Conservation (phyloP, 2,888 invertebrate genomes). For the Pyrrhosoma nymphula region DNA sequence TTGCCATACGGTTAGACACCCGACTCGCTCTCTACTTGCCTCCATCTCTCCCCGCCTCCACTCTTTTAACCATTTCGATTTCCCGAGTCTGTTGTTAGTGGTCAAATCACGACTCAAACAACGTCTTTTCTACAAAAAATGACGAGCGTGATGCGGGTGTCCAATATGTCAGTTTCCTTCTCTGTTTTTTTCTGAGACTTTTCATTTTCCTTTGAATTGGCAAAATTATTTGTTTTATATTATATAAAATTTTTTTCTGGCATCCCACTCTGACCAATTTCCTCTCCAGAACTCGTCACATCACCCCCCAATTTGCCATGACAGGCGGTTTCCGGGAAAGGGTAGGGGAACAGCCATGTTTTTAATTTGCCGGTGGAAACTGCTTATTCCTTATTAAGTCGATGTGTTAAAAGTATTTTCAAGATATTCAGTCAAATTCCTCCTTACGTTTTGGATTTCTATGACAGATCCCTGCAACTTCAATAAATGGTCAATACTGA, state of each 20-base stretch:
- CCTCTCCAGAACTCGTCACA: not conserved
- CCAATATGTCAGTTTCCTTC: no score
- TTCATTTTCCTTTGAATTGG: not conserved
- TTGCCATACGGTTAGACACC: not conserved
- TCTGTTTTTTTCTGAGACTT: no score
- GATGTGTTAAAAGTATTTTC: not conserved
- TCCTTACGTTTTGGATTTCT: not conserved
- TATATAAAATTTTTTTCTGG: not conserved
- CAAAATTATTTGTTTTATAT: not conserved
- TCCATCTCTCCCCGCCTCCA: not conserved
- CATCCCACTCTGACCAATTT: not conserved
- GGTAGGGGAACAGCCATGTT: not conserved
- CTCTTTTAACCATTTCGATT: not conserved
- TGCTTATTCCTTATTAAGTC: not conserved
- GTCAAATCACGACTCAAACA: not conserved
- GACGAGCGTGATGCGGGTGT: no score
- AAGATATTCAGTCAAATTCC: no score
- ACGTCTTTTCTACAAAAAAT: not conserved
- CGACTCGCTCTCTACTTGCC: not conserved
- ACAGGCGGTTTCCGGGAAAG: not conserved
- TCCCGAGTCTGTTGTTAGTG: not conserved
- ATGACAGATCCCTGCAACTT: not conserved
- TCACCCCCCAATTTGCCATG: not conserved
- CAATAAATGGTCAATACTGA: no score
- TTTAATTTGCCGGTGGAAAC: not conserved